Conservation (phyloP, 2,113 vertebrate species). For the Kryptolebias marmoratus region DNA sequence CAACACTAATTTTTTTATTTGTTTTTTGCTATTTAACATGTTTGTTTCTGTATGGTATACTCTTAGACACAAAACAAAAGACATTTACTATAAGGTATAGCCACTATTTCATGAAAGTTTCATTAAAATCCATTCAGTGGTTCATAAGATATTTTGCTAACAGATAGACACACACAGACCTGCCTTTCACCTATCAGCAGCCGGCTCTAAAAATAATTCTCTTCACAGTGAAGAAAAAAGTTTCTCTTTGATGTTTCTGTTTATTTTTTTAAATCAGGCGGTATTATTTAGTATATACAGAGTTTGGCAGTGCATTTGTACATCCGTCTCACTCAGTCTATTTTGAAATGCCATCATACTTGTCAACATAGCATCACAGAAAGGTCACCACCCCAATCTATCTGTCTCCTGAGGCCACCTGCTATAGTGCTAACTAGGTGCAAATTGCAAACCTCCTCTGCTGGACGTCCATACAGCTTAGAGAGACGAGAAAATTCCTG, state of each 20-base stretch:
- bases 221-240: not conserved
- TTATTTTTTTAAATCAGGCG: not conserved
- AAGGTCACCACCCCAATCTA: conserved; percentile 80
- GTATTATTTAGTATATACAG: conserved; percentile 19
- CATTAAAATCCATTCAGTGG: too few species aligned
- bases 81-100: too few species aligned
- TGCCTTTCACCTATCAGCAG: too few species aligned
- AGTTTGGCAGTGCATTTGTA: conserved; percentile 51
- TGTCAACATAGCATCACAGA: conserved; percentile 78
- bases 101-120: too few species aligned
- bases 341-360: conserved; percentile 79
- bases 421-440: conserved; percentile 61
- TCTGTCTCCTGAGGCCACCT: conserved; percentile 57
- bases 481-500: conserved; percentile 4
- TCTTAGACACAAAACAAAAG: too few species aligned
- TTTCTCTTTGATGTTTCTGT: not conserved
- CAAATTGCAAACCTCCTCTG: conserved; percentile 68
- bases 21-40: too few species aligned
- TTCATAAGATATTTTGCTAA: too few species aligned
- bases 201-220: too few species aligned
- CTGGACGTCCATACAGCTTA: conserved; percentile 13
- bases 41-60: too few species aligned
- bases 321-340: conserved; percentile 69
- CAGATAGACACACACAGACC: too few species aligned
- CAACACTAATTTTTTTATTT: too few species aligned